A percentile compares a stretch with the other conserved stretches of the same genome.
Conservation (phyloP, 1,140 invertebrate genomes). For the Tetraneura akinire region DNA sequence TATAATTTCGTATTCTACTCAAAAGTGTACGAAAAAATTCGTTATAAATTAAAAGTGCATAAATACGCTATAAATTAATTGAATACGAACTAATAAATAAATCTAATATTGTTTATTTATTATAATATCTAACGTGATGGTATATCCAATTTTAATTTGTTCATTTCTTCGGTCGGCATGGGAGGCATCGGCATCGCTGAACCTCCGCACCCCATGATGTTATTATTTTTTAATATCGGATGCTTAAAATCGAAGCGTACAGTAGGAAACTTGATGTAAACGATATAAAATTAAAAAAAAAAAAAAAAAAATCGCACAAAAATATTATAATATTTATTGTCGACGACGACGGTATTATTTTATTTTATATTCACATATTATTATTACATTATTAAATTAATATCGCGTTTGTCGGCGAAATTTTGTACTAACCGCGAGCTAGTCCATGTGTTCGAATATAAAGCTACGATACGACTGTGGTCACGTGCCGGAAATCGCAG, state of each 20-base stretch:
- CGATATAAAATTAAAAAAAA: neutral
- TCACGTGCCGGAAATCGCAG: neutral
- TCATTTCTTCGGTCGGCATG: neutral
- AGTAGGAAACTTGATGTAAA: no score
- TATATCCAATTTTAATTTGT: conserved; percentile 8
- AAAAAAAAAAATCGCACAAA: neutral
- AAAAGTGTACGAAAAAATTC: no score
- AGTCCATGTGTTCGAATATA: neutral
- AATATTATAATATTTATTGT: neutral
- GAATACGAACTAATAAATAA: no score
- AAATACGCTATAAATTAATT: neutral
- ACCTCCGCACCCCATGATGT: conserved; percentile 29
- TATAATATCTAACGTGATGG: conserved; percentile 15
- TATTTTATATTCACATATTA: no score
- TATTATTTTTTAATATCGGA: no score
- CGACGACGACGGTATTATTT: neutral
- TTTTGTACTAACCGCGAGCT: neutral
- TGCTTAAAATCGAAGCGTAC: no score
- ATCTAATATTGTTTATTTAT: no score
- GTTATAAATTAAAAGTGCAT: no score
- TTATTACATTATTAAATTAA: no score
- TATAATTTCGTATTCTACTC: no score
- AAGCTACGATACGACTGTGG: neutral
- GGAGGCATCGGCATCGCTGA: conserved; percentile 33
- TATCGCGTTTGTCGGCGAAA: no score